Base-by-base conservation (phyloP, 1,140 invertebrate genomes). In the Eciton burchellii region DNA sequence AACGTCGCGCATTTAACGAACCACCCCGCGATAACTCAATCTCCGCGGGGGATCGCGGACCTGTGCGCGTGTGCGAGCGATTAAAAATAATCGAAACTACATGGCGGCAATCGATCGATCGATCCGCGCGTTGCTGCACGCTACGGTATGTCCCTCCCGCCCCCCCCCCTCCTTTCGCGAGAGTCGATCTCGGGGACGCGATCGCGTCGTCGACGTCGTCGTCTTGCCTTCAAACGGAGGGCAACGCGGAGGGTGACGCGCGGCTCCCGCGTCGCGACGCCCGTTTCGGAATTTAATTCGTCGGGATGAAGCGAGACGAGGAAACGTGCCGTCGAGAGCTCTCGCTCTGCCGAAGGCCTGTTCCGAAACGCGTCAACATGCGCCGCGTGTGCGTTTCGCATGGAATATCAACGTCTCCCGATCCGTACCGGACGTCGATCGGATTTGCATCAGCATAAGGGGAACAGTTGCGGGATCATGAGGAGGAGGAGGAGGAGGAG, bases 21-120 rank as follows among this genome's bases (percentile, higher is more conserved):
- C 43, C 29, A 59, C 45, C 71, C 47, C 45, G 60, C 85, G 85
- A 86, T 86, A 86, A 86, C 82, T 87, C 81, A 83, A 86, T 83
- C 45, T 49, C 4, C 16, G 26, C 45, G 19, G 56, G 71, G 43
- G 41, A 14, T 5, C 57, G 41, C n/a, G 54, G n/a, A 21, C n/a
- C 56, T 56, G 77, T 59, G 82, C 85, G 74, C 63, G 60, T 71
- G 85, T 83, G 73, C 54, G 54, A 6, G 41, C 65, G 85, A 87
- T 86, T 86, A 72, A 87, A 86, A 86, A 87, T 87, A 87, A 87
- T 87, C 66, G 82, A 71, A 86, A 79, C 45, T 73, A 71, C 56
- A 24, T 29, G 29, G 19, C 54, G 59, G 66, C 52, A 72, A 83
- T 87, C 83, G 63, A 24, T 56, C 2, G 79, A 24, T 35, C 81